Conservation (phyloP, 2,797 vertebrate genomes). For the Spinus olivaceus region DNA sequence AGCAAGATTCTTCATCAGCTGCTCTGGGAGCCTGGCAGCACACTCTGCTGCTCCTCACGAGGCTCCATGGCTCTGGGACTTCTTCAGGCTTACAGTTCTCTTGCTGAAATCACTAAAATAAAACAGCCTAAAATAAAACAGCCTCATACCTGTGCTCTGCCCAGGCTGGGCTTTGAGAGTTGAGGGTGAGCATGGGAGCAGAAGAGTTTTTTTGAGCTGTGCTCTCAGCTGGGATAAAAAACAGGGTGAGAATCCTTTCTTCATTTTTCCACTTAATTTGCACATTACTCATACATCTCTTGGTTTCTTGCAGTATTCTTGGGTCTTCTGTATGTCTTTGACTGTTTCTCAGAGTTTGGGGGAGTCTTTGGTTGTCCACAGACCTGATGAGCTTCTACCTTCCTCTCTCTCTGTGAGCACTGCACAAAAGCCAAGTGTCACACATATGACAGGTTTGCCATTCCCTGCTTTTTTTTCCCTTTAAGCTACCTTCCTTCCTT, state of each 20-base stretch:
- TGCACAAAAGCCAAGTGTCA: not conserved
- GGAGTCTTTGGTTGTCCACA: rapidly evolving
- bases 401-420: rapidly evolving
- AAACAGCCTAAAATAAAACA: not conserved
- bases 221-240: not conserved
- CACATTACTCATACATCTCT: not conserved
- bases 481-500: conserved; percentile 43
- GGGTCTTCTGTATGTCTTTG: not conserved
- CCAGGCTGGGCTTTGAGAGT: not conserved
- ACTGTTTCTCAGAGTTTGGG: not conserved
- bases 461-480: not conserved
- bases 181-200: rapidly evolving
- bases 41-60: not conserved
- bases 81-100: not conserved
- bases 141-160: not conserved
- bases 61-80: not conserved
- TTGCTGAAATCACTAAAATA: not conserved
- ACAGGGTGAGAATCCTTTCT: not conserved
- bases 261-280: not conserved
- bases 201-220: not conserved
- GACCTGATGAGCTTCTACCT: not conserved
- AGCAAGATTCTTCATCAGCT: not conserved
- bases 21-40: not conserved
- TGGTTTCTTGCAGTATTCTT: not conserved
- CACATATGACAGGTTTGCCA: not conserved